Evolutionary conservation across 1,140 invertebrate species (phyloP), one percentile per base, ranked within the genome.

Genomic region (Mya arenaria): DNA sequence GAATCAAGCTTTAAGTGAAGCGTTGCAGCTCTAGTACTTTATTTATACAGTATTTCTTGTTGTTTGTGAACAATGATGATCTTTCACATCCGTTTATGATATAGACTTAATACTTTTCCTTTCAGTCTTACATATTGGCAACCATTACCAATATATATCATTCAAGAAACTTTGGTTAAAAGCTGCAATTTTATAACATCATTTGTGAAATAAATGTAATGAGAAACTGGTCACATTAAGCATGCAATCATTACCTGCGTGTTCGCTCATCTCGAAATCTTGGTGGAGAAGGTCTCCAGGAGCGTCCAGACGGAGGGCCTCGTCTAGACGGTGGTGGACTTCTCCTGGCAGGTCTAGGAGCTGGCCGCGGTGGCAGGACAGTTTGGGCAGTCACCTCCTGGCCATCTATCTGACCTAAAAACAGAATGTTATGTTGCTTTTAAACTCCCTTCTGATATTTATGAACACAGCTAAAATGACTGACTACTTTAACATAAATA

Each of bases 351-450:
- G 95, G 95, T 10, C 94, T 92, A 6, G 95, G 95, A 30, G 95
- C 94, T 5, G 95, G 94, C 84, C 96, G 95, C 36, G 96, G 96
- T 68, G 97, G 93, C 84, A 98, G 94, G 52, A 98, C 97, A 23
- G 97, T 97, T 41, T 97, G 97, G 34, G 97, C 97, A 25, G 97
- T 98, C 60, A 99, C 97, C 93, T 99, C 98, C 91, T 98, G 97
- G 19, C 98, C 98, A 94, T 95, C 94, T 85, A 95, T 94, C 90
- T 95, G 94, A 74, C 93, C 93, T 94, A 71, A n/a, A 37, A 39
- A 68, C 65, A 68, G 17, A 23, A 62, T 17, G 32, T 62, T 17
- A 17, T 62, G 17, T 25, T n/a, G n/a, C n/a, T n/a, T n/a, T n/a
- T 48, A 48, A n/a, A 48, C 13, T 48, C 13, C 13, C n/a, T 58